These are phyloP conservation scores for Spicauda simplicius DNA, from an alignment of 2,888 invertebrate species.

Conservation along the genomic window DNA sequence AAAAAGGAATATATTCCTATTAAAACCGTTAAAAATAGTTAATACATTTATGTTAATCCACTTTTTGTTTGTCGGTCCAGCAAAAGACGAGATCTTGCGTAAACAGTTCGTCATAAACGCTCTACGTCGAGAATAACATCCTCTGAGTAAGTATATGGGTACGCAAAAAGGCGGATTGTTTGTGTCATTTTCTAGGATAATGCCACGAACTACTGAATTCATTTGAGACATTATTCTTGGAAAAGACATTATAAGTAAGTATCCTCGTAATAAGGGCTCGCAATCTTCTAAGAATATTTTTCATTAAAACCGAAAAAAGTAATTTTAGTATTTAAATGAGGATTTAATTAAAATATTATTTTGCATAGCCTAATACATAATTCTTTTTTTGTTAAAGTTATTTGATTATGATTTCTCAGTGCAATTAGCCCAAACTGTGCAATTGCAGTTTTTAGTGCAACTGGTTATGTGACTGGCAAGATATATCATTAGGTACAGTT, in stretches of 20 bases:
- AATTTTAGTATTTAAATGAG: too few relatives aligned
- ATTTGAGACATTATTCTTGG: conserved; percentile 22
- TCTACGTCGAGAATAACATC: conserved; percentile 28
- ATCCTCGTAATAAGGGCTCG: conserved; percentile 14
- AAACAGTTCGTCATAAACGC: conserved; percentile 20
- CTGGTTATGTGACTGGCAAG: too few relatives aligned
- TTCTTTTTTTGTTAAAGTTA: too few relatives aligned
- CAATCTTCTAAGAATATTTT: neutral
- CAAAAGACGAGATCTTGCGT: conserved; percentile 12
- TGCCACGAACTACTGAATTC: conserved; percentile 23
- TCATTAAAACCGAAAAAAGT: too few relatives aligned
- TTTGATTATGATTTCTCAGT: too few relatives aligned
- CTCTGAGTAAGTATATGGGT: conserved; percentile 4
- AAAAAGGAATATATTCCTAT: neutral
- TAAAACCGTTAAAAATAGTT: neutral
- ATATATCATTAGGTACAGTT: too few relatives aligned
- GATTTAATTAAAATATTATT: too few relatives aligned
- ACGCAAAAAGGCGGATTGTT: conserved; percentile 20
- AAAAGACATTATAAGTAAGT: conserved; percentile 3
- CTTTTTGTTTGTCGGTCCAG: neutral
- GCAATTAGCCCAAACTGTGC: too few relatives aligned
- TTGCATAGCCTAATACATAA: too few relatives aligned
- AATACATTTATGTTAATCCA: neutral
- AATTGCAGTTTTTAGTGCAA: too few relatives aligned
- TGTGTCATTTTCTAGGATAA: conserved; percentile 29